phyloP scores from a whole-genome alignment of 2,888 invertebrate species.

The Schrankia costaestrigalis region DNA sequence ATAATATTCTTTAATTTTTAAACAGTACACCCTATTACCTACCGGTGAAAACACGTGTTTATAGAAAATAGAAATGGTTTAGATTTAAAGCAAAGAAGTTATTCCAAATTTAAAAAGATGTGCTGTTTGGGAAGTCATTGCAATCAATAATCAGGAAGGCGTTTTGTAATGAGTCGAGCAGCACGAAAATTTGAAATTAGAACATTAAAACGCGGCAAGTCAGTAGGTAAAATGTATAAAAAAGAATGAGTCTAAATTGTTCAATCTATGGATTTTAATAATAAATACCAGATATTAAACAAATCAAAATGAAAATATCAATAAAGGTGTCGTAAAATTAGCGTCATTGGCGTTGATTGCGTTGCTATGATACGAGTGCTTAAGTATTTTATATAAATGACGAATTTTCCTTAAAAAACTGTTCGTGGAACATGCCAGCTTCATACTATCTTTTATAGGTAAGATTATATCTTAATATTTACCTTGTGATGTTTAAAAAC shows the following conservation, averaged over 20 bases:
- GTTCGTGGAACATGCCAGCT: slow-evolving; percentile 26
- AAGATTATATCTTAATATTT: slow-evolving; percentile 14
- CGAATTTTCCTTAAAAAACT: slow-evolving; percentile 31
- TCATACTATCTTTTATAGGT: slow-evolving; percentile 22
- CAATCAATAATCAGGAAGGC: slow-evolving; percentile 10
- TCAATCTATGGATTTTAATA: too few species aligned
- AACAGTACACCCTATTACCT: slow-evolving; percentile 45
- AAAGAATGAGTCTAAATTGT: too few species aligned
- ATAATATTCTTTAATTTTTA: slow-evolving; percentile 41
- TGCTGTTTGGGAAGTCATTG: slow-evolving; percentile 6
- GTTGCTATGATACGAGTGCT: slow-evolving; percentile 62
- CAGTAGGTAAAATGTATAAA: too few species aligned
- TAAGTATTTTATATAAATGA: slow-evolving; percentile 39
- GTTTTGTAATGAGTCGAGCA: too few species aligned
- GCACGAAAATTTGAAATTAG: too few species aligned
- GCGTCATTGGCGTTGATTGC: slow-evolving; percentile 48
- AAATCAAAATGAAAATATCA: neutral
- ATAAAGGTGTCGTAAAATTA: neutral
- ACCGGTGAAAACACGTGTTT: slow-evolving; percentile 37
- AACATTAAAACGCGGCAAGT: too few species aligned
- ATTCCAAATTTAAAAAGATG: too few species aligned
- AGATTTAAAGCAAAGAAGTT: too few species aligned
- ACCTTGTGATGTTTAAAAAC: neutral
- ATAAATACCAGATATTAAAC: too few species aligned
- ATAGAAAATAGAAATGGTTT: slow-evolving; percentile 6